Percentiles rank a stretch among this genome's conserved stretches.
Evolutionary conservation across 2,888 invertebrate genomes (phyloP).

Genomic region (Tuberolachnus salignus): DNA sequence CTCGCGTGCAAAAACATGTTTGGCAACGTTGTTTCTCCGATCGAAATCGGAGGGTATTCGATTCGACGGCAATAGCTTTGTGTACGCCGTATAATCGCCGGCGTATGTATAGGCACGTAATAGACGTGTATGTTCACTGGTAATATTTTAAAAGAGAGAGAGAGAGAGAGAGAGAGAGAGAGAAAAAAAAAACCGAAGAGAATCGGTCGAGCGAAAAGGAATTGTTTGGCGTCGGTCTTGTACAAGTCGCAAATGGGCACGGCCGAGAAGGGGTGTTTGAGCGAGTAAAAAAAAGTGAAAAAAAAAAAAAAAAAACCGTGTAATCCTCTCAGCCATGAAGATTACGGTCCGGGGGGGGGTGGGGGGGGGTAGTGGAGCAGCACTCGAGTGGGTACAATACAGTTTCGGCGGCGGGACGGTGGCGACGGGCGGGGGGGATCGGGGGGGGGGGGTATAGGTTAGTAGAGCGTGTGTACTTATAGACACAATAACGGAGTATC

Average conservation of each 20-base stretch:
- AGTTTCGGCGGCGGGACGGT: not conserved
- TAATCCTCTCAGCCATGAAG: constrained; percentile 7
- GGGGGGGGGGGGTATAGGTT: not conserved
- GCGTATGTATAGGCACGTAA: not conserved
- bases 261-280: not conserved
- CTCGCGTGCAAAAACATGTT: too few relatives aligned
- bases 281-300: not conserved
- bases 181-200: not conserved
- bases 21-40: too few relatives aligned
- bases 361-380: too few relatives aligned
- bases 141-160: not conserved
- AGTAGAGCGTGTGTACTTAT: constrained; percentile 8
- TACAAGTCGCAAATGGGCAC: not conserved
- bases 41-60: too few relatives aligned
- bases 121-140: not conserved
- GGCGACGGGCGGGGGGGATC: not conserved
- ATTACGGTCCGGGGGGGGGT: not conserved
- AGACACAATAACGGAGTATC: not conserved
- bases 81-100: too few relatives aligned
- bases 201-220: not conserved
- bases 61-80: too few relatives aligned
- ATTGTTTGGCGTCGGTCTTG: not conserved
- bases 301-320: not conserved
- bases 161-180: not conserved
- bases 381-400: not conserved